phyloP scores from a whole-genome alignment of 2,797 vertebrate genomes.

The Tragelaphus eurycerus region DNA sequence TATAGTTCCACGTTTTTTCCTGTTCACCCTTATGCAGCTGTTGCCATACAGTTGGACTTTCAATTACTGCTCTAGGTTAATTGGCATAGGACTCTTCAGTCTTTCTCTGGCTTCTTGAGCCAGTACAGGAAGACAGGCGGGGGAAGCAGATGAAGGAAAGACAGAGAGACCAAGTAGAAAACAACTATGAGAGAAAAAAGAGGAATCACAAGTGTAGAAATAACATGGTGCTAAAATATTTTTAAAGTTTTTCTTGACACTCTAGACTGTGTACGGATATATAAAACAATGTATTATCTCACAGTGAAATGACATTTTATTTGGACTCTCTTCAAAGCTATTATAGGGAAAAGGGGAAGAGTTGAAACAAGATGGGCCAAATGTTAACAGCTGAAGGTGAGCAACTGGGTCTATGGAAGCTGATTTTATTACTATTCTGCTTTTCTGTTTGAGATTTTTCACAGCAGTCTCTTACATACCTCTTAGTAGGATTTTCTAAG shows the following conservation, averaged over 20 bases:
- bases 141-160: not conserved
- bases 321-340: not conserved
- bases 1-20: not conserved
- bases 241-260: not conserved
- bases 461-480: not conserved
- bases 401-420: not conserved
- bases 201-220: not conserved
- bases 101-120: not conserved
- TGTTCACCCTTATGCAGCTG: not conserved
- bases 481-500: not conserved
- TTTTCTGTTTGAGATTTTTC: not conserved
- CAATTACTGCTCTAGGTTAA: not conserved
- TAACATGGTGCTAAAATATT: not conserved
- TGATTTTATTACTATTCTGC: not conserved
- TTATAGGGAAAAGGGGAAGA: not conserved
- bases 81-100: not conserved
- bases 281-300: not conserved
- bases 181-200: not conserved
- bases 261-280: not conserved
- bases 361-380: not conserved
- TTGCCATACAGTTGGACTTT: not conserved
- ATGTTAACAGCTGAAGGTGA: not conserved
- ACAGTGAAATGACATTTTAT: not conserved
- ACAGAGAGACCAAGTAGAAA: not conserved
- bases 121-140: not conserved